Evolutionary conservation across 2,113 vertebrate species (phyloP).

Genomic region (Edolisoma coerulescens): DNA sequence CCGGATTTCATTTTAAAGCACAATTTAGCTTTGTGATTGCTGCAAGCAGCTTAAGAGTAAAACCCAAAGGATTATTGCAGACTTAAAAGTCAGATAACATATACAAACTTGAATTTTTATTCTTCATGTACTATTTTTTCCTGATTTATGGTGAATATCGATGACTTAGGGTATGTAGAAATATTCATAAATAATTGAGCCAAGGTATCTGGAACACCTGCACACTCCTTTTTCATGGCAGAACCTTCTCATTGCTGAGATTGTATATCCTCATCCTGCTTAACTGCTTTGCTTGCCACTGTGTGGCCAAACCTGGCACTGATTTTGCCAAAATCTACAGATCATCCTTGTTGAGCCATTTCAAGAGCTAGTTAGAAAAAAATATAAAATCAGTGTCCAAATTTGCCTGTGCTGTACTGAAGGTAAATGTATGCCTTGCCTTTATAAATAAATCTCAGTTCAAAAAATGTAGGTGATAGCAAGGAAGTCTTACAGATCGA

Average conservation of each 20-base stretch:
- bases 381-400: not conserved
- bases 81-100: not conserved
- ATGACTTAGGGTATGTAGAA: not conserved
- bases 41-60: not conserved
- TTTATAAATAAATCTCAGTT: not conserved
- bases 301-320: not conserved
- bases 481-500: not conserved
- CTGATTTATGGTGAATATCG: not conserved
- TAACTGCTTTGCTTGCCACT: not conserved
- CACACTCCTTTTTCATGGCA: not conserved
- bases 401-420: not conserved
- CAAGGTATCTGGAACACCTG: not conserved
- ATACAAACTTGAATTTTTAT: not conserved
- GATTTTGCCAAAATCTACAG: not conserved
- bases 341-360: not conserved
- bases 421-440: not conserved
- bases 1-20: conserved; percentile 13
- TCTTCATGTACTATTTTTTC: not conserved
- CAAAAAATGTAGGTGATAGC: not conserved
- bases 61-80: not conserved
- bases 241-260: not conserved
- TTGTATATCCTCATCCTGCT: not conserved
- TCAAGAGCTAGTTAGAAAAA: not conserved
- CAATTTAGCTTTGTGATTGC: not conserved
- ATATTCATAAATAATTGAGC: not conserved